phyloP scores from a whole-genome alignment of 2,888 invertebrate species.

The Geotrupes spiniger region DNA sequence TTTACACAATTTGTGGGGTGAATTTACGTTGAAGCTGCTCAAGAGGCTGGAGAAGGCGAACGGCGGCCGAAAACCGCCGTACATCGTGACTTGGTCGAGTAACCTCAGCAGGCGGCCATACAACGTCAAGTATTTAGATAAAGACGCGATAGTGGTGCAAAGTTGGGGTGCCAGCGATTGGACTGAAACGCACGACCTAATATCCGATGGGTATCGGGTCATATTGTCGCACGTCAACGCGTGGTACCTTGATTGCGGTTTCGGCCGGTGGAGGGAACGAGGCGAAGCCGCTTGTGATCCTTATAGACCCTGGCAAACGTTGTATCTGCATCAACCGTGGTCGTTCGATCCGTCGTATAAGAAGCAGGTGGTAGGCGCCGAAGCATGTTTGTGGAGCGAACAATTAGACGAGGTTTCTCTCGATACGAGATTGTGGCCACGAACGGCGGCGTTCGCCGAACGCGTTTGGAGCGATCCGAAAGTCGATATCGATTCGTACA shows the following conservation, averaged over 20 bases:
- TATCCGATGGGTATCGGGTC: slow-evolving; percentile 73
- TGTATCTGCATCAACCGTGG: slow-evolving; percentile 83
- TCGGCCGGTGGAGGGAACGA: slow-evolving; percentile 79
- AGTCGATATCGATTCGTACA: slow-evolving; percentile 14
- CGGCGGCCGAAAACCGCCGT: slow-evolving; percentile 54
- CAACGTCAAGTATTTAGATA: slow-evolving; percentile 50
- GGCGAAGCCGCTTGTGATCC: slow-evolving; percentile 85
- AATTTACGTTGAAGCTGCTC: slow-evolving; percentile 68
- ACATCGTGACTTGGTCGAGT: slow-evolving; percentile 73
- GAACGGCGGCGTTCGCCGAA: slow-evolving; percentile 78
- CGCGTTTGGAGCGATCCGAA: slow-evolving; percentile 68
- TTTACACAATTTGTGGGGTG: slow-evolving; percentile 74
- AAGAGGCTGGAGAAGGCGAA: slow-evolving; percentile 62
- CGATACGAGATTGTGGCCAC: slow-evolving; percentile 80
- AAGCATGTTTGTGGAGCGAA: slow-evolving; percentile 84
- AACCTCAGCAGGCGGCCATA: slow-evolving; percentile 72
- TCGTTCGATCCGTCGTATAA: slow-evolving; percentile 40
- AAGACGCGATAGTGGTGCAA: slow-evolving; percentile 64
- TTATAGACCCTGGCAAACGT: slow-evolving; percentile 83
- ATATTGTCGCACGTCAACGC: slow-evolving; percentile 84
- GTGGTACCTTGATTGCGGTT: slow-evolving; percentile 86
- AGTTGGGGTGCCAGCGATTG: slow-evolving; percentile 81
- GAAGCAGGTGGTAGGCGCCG: slow-evolving; percentile 65
- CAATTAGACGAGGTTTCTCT: slow-evolving; percentile 72
- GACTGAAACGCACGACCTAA: slow-evolving; percentile 73